Evolutionary conservation across 2,113 vertebrate genomes (phyloP).

Genomic region (Xenotilapia caudafasciata): DNA sequence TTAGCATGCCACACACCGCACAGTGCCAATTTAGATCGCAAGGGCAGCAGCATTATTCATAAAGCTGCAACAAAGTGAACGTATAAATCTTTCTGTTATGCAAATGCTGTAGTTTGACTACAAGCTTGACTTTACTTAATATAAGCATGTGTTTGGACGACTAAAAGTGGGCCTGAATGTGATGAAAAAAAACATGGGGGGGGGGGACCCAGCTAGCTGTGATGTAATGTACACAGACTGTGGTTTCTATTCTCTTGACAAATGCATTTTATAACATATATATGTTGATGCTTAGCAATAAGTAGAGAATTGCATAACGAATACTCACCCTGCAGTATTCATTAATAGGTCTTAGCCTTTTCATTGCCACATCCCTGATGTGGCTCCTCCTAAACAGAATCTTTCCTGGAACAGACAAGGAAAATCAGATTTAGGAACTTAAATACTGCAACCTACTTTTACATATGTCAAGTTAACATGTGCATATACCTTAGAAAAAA

Average conservation of each 20-base stretch:
- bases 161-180: neutral
- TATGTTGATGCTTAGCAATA: neutral
- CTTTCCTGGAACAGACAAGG: conserved; percentile 78
- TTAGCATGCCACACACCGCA: neutral
- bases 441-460: neutral
- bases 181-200: rapidly evolving
- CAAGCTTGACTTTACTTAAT: neutral
- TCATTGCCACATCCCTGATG: conserved; percentile 94
- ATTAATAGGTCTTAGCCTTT: conserved; percentile 91
- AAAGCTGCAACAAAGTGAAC: neutral
- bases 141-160: neutral
- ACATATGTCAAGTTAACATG: neutral
- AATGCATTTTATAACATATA: neutral
- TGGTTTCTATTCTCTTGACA: neutral
- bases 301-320: rapidly evolving
- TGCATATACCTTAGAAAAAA: neutral
- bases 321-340: conserved; percentile 94
- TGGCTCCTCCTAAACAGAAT: conserved; percentile 96
- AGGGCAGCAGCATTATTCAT: neutral
- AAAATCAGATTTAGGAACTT: neutral
- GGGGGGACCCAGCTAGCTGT: rapidly evolving
- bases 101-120: neutral
- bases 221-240: neutral
- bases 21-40: neutral
- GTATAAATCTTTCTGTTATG: neutral